Evolutionary conservation across 2,797 vertebrate species (phyloP), one percentile per base, ranked within the genome.

Genomic region (Poecilia wingei): DNA sequence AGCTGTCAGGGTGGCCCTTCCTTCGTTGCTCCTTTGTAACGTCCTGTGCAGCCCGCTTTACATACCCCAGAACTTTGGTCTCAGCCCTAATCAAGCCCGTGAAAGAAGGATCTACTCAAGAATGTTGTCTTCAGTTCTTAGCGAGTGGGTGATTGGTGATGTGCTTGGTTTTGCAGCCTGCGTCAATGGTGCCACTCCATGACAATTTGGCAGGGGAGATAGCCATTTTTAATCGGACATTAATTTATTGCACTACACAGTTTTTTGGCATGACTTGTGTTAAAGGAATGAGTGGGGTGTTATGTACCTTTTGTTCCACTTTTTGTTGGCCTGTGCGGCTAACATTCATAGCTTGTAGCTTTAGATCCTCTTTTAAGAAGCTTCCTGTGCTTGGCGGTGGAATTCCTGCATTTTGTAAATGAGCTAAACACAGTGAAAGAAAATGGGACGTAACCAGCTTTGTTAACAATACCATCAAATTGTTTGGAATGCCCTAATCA

Each of bases 1-100:
- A 93, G 92, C 96, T 94, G 95, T 96, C 96, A 95, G 93, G 96
- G 97, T 97, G 97, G 97, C 97, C 96, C 93, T 72, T 89, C 91
- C 87, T 82, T 86, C 87, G 83, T 88, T 74, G 83, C 87, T 83
- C 89, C 94, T 91, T 95, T 96, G 94, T 94, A 90, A 91, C 88
- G 88, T 91, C 87, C 86, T 91, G 90, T 91, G 94, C 87, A 88
- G 86, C 91, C 93, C 94, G 84, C 90, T 94, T 86, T 92, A 77
- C 93, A 94, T 94, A 93, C 87, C 87, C 88, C 81, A 91, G 79
- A 90, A 92, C 87, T 86, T 86, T 75, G 90, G 79, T 84, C 84
- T 89, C 64, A 69, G 53, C 28, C 14, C 5, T 70, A 51, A 76
- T 86, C 87, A 81, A 75, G 88, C 93, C 87, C 90, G 91, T 93